Base-by-base conservation (phyloP, 2,797 vertebrate species). In the Nannoperca obscura region DNA sequence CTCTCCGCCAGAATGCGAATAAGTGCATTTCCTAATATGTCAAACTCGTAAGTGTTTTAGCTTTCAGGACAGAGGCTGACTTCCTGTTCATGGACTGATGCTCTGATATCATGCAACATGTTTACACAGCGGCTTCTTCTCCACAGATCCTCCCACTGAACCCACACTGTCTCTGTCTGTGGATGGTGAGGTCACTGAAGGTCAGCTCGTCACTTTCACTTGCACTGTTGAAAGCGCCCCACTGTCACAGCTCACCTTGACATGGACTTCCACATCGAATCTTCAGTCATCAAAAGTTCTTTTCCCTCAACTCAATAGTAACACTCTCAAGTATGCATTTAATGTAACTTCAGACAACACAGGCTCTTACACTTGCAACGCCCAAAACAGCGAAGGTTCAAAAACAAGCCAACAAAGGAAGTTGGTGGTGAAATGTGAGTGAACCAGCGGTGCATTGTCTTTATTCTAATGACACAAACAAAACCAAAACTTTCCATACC, bases 371-470 rank as follows among this genome's bases (percentile, higher is more conserved):
- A 68, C 2, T 53, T 94, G 93, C 63, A 0, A 0, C 0, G 92
- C 91, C 5, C 0, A 0, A 0, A 94, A 94, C 85, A 46, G 3
- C 0, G 38, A 81, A 38, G 89, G 89, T 22, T 44, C 2, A 3
- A 0, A 0, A 0, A 7, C 0, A 0, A 87, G 74, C 36, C 0
- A 0, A 2, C 0, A 10, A 1, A 64, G 2, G 46, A 2, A 32
- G 30, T 38, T 94, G 66, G 22, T 50, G 61, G 90, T 94, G 50
- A 78, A 66, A 58, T 91, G 93, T 94, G 65, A 90, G 93, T 89
- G 2, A 53, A 13, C 22, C 17, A 15, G 19, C 0, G 3, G 2
- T 20, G 7, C 30, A 17, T 27, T 27, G 24, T 27, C 24, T 27
- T 27, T 27, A 27, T 27, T 27, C 24, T 27, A 27, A 27, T 27